Percentiles rank a stretch among this genome's conserved stretches.
Evolutionary conservation across 2,797 vertebrate genomes (phyloP).

Genomic region (Pipistrellus nathusii): DNA sequence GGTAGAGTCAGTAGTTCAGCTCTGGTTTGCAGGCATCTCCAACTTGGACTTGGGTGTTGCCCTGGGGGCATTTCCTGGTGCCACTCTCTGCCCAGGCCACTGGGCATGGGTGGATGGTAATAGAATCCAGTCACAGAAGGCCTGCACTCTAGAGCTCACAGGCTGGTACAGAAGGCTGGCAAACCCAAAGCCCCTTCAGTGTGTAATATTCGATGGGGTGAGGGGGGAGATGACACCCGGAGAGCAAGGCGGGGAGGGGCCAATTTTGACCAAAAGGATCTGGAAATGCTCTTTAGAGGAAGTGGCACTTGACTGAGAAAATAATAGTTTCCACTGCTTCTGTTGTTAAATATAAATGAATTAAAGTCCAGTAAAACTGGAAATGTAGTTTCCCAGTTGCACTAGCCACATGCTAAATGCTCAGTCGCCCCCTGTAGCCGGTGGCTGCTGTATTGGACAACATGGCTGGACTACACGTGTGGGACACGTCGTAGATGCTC

Average conservation of each 20-base stretch:
- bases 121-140: background rate
- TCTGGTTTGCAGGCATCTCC: background rate
- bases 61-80: background rate
- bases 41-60: background rate
- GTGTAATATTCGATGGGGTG: background rate
- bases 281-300: background rate
- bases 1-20: background rate
- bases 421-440: background rate
- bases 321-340: background rate
- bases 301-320: background rate
- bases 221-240: background rate
- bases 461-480: background rate
- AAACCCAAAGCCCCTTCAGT: background rate
- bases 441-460: background rate
- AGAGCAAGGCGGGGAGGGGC: background rate
- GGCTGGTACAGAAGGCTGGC: background rate
- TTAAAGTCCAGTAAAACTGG: conserved; percentile 14
- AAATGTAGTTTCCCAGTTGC: background rate
- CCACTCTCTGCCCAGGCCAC: background rate
- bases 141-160: background rate
- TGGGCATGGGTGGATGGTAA: background rate
- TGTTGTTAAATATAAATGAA: conserved; percentile 26
- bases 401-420: background rate
- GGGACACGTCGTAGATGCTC: background rate
- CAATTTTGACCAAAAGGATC: background rate